Evolutionary conservation across 1,140 invertebrate genomes (phyloP).

Genomic region (Leptinotarsa defecta): DNA sequence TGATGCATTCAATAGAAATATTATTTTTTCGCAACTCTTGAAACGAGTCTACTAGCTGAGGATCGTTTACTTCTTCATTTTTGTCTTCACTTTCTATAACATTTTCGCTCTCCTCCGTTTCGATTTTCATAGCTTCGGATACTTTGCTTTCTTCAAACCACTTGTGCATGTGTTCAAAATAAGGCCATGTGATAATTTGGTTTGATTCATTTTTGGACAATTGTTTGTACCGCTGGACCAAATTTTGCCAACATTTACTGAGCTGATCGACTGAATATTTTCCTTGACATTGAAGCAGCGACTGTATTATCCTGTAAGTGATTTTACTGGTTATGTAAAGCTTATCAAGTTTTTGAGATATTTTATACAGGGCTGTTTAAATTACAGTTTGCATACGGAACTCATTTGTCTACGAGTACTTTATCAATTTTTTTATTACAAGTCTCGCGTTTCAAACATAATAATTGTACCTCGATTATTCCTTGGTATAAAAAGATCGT

Average conservation of each 20-base stretch:
- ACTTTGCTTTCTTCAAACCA: constrained; percentile 23
- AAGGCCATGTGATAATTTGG: constrained; percentile 38
- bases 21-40: constrained; percentile 13
- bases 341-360: too few species aligned
- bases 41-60: not conserved
- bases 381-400: too few species aligned
- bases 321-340: not conserved
- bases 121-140: constrained; percentile 13
- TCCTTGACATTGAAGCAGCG: constrained; percentile 33
- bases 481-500: too few species aligned
- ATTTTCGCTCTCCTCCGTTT: not conserved
- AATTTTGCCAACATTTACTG: constrained; percentile 42
- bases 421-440: too few species aligned
- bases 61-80: not conserved
- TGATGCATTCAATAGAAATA: constrained; percentile 15
- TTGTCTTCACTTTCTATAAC: constrained; percentile 23
- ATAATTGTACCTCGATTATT: too few species aligned
- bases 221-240: constrained; percentile 34
- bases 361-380: too few species aligned
- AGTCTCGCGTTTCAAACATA: too few species aligned
- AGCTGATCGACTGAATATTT: constrained; percentile 37
- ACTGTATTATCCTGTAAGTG: constrained; percentile 35
- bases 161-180: constrained; percentile 36
- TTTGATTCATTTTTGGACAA: constrained; percentile 29
- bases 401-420: too few species aligned